Evolutionary conservation across 2,888 invertebrate species (phyloP), one percentile per base, ranked within the genome.

Genomic region (Cryptophagus acutangulus): DNA sequence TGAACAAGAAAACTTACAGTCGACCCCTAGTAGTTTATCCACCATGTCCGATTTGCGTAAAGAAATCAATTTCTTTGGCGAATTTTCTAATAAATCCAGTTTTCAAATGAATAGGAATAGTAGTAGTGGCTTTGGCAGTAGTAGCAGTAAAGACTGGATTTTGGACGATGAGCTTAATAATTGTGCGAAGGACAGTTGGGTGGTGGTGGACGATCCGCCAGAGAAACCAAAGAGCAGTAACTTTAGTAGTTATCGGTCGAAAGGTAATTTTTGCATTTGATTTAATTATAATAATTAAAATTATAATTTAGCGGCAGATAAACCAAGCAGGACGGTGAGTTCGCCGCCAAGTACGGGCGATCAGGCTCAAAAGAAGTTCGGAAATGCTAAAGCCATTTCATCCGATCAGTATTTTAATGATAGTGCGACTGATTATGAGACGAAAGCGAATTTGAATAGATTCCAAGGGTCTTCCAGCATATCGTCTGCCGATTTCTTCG

Each of bases 351-450:
- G 30, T 12, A 36, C 49, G 12, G 16, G 15, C 49, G 85, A 85
- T 55, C 82, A 85, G 44, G 92, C 93, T 14, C 89, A 90, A 67
- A 91, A 90, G 71, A 97, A 97, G 73, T 99, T 97, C 68, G 96
- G 93, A 35, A 84, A 86, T 57, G 95, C 97, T 2, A 99, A 99
- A 71, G 89, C 94, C 9, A 99, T 99, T 62, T 96, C 96, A 42
- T 97, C 97, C 0, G 93, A 94, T 63, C 95, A 95, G 74, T 96
- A 82, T 75, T 97, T 97, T 68, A 87, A 87, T 4, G 87, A 85
- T 57, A 77, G 77, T 44, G 65, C 69, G 41, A 72, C 76, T 58
- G 79, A 79, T 54, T 72, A 74, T 49, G 77, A 76, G 64, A 71
- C 74, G 20, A 75, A 76, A 55, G 71, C 75, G 33, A 79, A 76